Conservation (phyloP, 2,797 vertebrate genomes). For the Labroides dimidiatus region DNA sequence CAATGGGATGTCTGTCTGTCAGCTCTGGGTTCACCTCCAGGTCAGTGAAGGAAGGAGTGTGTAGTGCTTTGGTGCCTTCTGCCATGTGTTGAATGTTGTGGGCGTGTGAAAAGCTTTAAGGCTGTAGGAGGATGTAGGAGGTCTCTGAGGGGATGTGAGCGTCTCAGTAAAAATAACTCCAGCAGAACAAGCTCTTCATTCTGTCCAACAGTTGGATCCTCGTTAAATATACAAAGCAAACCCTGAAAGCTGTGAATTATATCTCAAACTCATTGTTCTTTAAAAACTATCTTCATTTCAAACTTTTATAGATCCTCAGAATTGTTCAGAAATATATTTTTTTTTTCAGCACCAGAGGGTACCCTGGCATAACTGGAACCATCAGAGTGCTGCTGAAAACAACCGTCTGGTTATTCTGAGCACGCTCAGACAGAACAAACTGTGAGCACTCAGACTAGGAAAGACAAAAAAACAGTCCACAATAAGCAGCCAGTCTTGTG, state of each 20-base stretch:
- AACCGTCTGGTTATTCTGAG: no score
- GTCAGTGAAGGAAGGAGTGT: constrained; percentile 21
- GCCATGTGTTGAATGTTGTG: constrained; percentile 37
- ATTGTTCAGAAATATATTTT: no score
- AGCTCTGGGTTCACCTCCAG: constrained; percentile 7
- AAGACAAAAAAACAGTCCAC: no score
- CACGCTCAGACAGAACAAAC: no score
- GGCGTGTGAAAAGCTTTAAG: constrained; percentile 66
- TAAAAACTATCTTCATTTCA: no score
- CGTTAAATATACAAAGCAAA: constrained; percentile 8
- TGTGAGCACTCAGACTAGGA: no score
- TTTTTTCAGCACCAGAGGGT: no score
- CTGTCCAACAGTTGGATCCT: background rate
- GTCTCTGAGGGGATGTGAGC: constrained; percentile 41
- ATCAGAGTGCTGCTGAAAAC: no score
- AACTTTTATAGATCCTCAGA: no score
- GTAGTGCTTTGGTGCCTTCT: constrained; percentile 40
- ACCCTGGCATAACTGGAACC: no score
- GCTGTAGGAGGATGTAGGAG: constrained; percentile 73
- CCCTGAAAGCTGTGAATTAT: background rate
- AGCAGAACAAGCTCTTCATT: background rate
- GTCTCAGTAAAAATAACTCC: constrained; percentile 27
- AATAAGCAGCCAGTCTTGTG: no score
- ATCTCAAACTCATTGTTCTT: background rate
- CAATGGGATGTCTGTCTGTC: constrained; percentile 11